Base-by-base conservation (phyloP, 2,113 vertebrate species). In the Lethenteron camtschaticum region DNA sequence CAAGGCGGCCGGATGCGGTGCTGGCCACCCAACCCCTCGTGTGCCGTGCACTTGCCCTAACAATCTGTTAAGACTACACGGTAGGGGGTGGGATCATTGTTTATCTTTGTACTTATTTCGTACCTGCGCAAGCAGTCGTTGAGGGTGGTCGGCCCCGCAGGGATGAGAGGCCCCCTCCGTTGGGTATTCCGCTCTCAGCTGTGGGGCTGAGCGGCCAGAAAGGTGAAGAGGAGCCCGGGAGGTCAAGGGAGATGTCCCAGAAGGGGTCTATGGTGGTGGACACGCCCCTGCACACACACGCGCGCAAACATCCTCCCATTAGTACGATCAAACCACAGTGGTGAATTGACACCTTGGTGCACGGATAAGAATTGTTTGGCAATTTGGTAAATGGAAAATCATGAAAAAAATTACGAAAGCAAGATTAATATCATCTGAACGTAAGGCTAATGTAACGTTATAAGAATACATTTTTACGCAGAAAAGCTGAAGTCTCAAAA, bases 261-360 rank as follows among this genome's bases (percentile, higher is more conserved):
- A 96, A 97, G 0, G 94, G 94, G 77, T 97, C 94, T 84, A 97
- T 97, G 12, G 94, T 97, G 3, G 94, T 97, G 73, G 91, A 96
- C 77, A 97, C 94, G 5, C 94, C 94, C 12, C 94, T 97, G 56
- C 0, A 72, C 41, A 7, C 41, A 41, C 41, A 7, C 41, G 41
- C 41, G 41, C 12, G 73, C 9, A 68, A 56, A 73, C 56, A 10
- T 68, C 57, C 63, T 68, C 41, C 56, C 59, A 71, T 16, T n/a
- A 66, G 63, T 56, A 71, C 9, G 57, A 41, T 24, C 63, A 68
- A 11, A 24, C 63, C n/a, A 68, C 24, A 68, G 24, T 4, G 13
- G 60, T 14, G 24, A 68, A 68, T n/a, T 68, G n/a, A 11, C 63
- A 68, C n/a, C 7, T 16, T 16, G 24, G n/a, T n/a, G n/a, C 24